These are phyloP conservation scores for Poecilia picta DNA, from an alignment of 2,797 vertebrate species.

Conservation along the genomic window DNA sequence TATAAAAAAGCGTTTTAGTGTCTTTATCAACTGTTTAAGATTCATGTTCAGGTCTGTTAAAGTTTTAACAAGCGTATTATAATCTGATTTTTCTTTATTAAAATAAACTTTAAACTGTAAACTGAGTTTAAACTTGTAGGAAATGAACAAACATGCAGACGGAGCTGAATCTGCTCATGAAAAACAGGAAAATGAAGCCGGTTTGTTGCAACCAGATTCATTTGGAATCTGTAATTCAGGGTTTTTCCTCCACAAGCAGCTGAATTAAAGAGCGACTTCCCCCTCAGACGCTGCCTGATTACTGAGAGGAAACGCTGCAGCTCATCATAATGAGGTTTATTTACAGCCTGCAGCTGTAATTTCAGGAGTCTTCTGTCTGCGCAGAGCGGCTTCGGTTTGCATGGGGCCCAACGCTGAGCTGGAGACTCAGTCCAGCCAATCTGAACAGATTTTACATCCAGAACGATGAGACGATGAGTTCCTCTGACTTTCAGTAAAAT, in stretches of 20 bases:
- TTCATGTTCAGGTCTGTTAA: neutral
- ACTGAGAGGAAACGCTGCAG: constrained; percentile 37
- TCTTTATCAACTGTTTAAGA: neutral
- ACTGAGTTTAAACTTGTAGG: neutral
- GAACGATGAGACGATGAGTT: neutral
- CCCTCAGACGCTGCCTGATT: constrained; percentile 14
- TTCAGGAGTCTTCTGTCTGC: constrained; percentile 59
- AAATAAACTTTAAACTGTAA: neutral
- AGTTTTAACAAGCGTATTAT: no score
- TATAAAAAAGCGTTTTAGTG: neutral
- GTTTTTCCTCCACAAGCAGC: constrained; percentile 11
- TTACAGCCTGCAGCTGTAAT: constrained; percentile 63
- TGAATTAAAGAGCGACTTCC: constrained; percentile 29
- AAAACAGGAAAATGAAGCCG: neutral
- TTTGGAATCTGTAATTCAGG: constrained; percentile 15
- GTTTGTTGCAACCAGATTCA: neutral
- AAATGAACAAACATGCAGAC: neutral
- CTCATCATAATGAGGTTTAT: constrained; percentile 57
- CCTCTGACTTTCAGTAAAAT: neutral
- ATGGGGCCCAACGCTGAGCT: neutral
- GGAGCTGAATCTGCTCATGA: neutral
- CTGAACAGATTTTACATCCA: neutral
- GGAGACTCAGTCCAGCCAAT: neutral
- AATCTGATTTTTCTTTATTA: neutral
- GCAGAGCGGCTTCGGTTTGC: constrained; percentile 1